Evolutionary conservation across 30 jellyfish, hydroid and myxozoan species (phyloP), one percentile per base, ranked within the genome.

Genomic region (Phacellophora camtschatica): DNA sequence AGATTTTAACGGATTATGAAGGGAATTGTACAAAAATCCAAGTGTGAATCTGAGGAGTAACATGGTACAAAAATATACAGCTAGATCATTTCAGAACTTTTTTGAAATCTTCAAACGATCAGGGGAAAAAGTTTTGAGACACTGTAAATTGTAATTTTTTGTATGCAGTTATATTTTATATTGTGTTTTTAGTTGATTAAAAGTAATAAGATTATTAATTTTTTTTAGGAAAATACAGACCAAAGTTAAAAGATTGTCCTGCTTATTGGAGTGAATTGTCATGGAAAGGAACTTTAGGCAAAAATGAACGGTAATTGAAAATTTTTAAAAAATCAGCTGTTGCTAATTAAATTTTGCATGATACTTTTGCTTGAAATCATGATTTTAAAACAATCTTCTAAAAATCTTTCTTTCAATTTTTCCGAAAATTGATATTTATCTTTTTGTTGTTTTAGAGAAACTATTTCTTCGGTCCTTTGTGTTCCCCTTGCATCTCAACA

Each of bases 401-500:
- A n/a, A n/a, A n/a, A n/a, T n/a, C n/a, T n/a, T n/a, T n/a, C n/a
- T n/a, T n/a, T n/a, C n/a, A n/a, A n/a, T n/a, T n/a, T n/a, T n/a
- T n/a, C n/a, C n/a, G n/a, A n/a, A n/a, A n/a, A n/a, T n/a, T n/a
- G n/a, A n/a, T n/a, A n/a, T n/a, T n/a, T n/a, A n/a, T n/a, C n/a
- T n/a, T n/a, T n/a, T n/a, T n/a, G n/a, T n/a, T 74, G 22, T 77
- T 70, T 12, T 77, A 90, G 98, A 43, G 98, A 83, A 45, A 25
- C 57, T n/a, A 76, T 90, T 8, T 61, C 96, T 10, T 71, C 96
- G 4, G 54, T 90, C 5, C 43, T 41, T 31, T 83, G 96, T 50
- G 82, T 90, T 1, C 98, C 98, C 29, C 72, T 90, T 86, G 98
- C 98, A 27, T 90, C 98, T 28, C 96, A 90, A 59, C 98, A 83